A percentile compares a stretch with the other conserved stretches of the same genome.
Evolutionary conservation across 2,113 vertebrate species (phyloP).

Genomic region (Pandion haliaetus): DNA sequence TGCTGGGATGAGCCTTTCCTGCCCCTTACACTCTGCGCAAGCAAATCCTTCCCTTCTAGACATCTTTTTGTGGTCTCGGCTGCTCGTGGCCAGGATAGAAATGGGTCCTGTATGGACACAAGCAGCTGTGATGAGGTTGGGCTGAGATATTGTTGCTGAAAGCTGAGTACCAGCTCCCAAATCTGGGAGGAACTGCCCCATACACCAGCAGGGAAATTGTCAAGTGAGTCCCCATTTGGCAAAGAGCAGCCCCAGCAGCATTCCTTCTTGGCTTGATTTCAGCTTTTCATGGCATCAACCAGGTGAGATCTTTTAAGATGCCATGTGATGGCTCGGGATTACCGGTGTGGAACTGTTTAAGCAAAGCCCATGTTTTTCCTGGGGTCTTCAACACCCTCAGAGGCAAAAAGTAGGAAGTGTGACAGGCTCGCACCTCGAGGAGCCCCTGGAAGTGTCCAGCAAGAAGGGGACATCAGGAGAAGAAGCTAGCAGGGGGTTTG

Average conservation of each 20-base stretch:
- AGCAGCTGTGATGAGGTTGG: background rate
- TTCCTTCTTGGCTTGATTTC: background rate
- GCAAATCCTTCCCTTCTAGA: background rate
- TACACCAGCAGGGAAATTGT: background rate
- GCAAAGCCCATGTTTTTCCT: background rate
- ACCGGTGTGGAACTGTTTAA: background rate
- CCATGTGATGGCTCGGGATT: accelerated
- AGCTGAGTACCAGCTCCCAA: background rate
- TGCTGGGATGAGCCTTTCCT: background rate
- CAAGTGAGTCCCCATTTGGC: background rate
- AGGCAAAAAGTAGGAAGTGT: background rate
- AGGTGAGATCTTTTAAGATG: background rate
- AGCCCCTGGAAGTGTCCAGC: background rate
- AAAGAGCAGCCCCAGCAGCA: background rate
- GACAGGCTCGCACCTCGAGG: background rate
- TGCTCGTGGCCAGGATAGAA: accelerated
- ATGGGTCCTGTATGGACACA: background rate
- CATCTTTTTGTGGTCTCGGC: background rate
- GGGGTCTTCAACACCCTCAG: background rate
- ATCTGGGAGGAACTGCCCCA: background rate
- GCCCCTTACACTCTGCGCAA: background rate
- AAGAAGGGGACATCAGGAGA: background rate
- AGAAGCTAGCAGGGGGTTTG: background rate
- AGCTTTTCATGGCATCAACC: too few species aligned
- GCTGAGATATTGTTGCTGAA: background rate